Evolutionary conservation across 2,113 vertebrate species (phyloP).

Genomic region (Psilopsiagon aurifrons): DNA sequence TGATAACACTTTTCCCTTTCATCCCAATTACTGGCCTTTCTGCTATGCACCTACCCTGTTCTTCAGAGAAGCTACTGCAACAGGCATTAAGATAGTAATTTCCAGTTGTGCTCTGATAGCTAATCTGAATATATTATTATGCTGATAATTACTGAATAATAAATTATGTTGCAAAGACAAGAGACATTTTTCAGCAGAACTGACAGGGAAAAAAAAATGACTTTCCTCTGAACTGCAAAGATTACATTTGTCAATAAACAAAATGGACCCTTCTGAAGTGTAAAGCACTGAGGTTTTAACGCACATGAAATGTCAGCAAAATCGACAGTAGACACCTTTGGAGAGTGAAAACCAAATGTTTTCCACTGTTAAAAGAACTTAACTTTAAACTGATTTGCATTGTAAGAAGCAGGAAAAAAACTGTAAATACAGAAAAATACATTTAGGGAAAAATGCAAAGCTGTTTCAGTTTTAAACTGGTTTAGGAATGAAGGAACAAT

Average conservation of each 20-base stretch:
- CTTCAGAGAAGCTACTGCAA: conserved; percentile 6
- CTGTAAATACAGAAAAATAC: background rate
- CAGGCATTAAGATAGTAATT: background rate
- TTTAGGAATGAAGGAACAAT: background rate
- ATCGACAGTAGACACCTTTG: background rate
- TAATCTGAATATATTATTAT: background rate
- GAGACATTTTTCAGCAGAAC: background rate
- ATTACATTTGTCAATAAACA: background rate
- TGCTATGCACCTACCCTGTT: background rate
- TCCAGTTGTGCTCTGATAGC: background rate
- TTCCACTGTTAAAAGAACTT: background rate
- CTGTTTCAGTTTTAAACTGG: background rate
- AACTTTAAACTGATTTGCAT: background rate
- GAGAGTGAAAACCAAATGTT: background rate
- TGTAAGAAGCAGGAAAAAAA: background rate
- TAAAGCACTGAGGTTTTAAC: background rate
- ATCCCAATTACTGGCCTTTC: conserved; percentile 32
- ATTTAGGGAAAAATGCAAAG: background rate
- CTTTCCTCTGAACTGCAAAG: background rate
- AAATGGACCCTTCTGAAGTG: background rate
- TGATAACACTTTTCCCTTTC: conserved; percentile 49
- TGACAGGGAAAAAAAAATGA: background rate
- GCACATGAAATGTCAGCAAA: background rate
- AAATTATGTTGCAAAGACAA: background rate
- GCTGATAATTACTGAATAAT: background rate